Conservation (phyloP, 2,888 invertebrate species). For the Schizaphis graminum region DNA sequence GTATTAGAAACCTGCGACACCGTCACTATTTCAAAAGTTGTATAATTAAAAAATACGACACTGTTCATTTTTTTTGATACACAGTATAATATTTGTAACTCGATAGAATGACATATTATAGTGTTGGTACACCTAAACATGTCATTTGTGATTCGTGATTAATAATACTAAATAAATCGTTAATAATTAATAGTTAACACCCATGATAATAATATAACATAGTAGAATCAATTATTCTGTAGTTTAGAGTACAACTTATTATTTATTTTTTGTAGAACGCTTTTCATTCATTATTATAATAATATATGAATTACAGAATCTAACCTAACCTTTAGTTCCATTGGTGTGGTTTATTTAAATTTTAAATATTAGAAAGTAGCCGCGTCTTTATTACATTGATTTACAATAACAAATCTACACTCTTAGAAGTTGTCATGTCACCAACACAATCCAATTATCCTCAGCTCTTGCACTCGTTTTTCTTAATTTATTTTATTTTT, state of each 20-base stretch:
- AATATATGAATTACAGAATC: not conserved
- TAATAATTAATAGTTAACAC: not conserved
- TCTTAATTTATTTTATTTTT: not conserved
- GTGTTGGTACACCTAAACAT: too few species aligned
- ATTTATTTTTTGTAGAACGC: not conserved
- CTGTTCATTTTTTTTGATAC: too few species aligned
- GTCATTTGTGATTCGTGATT: not conserved
- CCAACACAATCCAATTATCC: conserved; percentile 10
- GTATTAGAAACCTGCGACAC: too few species aligned
- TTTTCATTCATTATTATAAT: not conserved
- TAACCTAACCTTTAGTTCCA: not conserved
- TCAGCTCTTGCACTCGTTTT: not conserved
- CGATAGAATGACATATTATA: not conserved
- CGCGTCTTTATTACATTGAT: not conserved
- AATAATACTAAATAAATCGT: not conserved
- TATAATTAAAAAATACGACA: not conserved
- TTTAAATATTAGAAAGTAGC: not conserved
- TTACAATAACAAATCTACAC: not conserved
- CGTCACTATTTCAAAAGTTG: not conserved
- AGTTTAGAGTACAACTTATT: not conserved
- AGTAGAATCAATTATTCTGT: not conserved
- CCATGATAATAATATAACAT: not conserved
- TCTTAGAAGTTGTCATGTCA: not conserved
- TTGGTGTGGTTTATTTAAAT: not conserved
- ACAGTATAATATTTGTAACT: not conserved